Evolutionary conservation across 64 coral and sea anemone species (phyloP), one percentile per base, ranked within the genome.

Genomic region (Stylophora pistillata): DNA sequence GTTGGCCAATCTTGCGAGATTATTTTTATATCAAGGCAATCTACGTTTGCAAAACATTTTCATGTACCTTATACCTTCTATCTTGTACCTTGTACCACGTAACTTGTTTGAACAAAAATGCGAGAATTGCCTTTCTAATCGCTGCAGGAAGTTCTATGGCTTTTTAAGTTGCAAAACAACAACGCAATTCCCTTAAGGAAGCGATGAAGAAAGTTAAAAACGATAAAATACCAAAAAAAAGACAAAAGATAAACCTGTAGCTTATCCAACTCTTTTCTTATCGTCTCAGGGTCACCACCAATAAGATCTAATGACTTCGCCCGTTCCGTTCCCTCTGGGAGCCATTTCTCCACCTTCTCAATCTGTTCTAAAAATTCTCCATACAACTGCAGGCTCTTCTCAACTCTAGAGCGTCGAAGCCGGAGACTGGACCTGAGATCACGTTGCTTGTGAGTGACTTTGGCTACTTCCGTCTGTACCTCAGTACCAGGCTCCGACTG

Each of bases 391-490:
- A 96, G 88, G 71, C 95, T 91, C 68, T 96, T 71, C 34, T 79
- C 74, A 10, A 96, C 87, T 68, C 90, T 89, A 10, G 82, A 93
- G 16, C 89, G 95, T 18, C 86, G 89, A 29, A 82, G 79, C 4
- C 85, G 89, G 15, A 96, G 68, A 72, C 91, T 96, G 23, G 91
- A 96, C 3, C 88, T 93, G 55, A 96, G 91, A 23, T 81, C 80
- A 31, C 92, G 88, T 37, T 92, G 91, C 41, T 86, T 64, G 53
- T 96, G 95, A 14, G 87, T 90, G 58, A 96, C 95, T 53, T 93
- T 96, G 11, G 95, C 91, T 20, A 96, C 91, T 34, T 96, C 91
- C 34, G 95, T 87, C 76, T 96, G 95, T 25, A 96, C 95, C 68
- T 96, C 71, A 28, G 86, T 60, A 15, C 95, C 95, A 69, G 95